A percentile compares a stretch with the other conserved stretches of the same genome.
Conservation (phyloP, 92 coral and sea anemone species). For the Paragorgia papillata region DNA sequence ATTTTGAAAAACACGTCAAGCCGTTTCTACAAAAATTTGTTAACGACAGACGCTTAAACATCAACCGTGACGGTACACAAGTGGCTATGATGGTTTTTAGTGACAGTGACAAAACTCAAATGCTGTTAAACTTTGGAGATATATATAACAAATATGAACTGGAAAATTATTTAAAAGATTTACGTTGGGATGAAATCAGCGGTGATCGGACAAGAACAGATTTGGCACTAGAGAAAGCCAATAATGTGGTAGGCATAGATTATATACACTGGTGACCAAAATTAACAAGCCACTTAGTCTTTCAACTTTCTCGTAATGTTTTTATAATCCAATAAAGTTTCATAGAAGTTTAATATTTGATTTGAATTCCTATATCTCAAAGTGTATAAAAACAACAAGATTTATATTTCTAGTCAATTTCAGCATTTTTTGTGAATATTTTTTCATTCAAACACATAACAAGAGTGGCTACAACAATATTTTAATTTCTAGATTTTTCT, state of each 20-base stretch:
- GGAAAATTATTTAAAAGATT: not conserved
- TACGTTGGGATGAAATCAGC: not conserved
- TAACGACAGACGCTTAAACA: not conserved
- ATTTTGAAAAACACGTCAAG: not conserved
- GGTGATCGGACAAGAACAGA: not conserved
- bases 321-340: too few relatives aligned
- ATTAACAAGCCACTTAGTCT: too few relatives aligned
- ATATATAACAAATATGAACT: not conserved
- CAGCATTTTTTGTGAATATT: too few relatives aligned
- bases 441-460: too few relatives aligned
- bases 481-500: too few relatives aligned
- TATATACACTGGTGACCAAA: too few relatives aligned
- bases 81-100: slow-evolving; percentile 1
- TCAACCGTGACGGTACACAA: slow-evolving; percentile 6
- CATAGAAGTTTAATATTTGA: too few relatives aligned
- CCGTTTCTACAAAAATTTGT: slow-evolving; percentile 13
- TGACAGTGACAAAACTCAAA: not conserved
- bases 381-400: too few relatives aligned
- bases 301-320: too few relatives aligned
- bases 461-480: too few relatives aligned
- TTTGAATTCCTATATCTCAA: too few relatives aligned
- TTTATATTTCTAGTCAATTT: too few relatives aligned
- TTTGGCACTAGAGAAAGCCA: not conserved
- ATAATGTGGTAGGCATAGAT: not conserved
- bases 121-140: not conserved